Base-by-base conservation (phyloP, 2,797 vertebrate genomes). In the Chelmon rostratus region DNA sequence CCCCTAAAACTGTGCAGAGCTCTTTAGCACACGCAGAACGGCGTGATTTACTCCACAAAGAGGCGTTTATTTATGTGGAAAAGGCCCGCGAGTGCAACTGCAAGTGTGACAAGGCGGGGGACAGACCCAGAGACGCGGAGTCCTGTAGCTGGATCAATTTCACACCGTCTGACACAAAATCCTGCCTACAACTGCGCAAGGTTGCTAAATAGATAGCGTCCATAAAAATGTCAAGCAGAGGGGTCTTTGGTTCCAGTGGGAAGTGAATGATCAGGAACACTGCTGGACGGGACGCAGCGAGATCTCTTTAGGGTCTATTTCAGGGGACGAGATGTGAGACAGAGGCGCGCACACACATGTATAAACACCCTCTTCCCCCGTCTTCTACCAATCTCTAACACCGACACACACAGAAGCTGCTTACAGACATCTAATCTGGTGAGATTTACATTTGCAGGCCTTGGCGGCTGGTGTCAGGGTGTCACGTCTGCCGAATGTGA, bases 351-450 rank as follows among this genome's bases (percentile, higher is more conserved):
- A 59, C 38, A 56, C 71, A 66, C 25, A 38, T 31, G 56, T 66
- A 63, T 49, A 50, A 56, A 75, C 62, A 44, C 38, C 25, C 40
- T 52, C 44, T 57, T 44, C 37, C 68, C 68, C 63, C 49, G 16
- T 58, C 52, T 73, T 72, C 78, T 37, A 80, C 37, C 78, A 68
- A 76, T 67, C 52, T 73, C 63, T 31, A 61, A 73, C 77, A 56
- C 62, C 54, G 25, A 52, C 62, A 71, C 54, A 64, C 71, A 70
- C 46, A 82, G 42, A 74, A 77, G 78, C 80, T 68, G 79, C 82
- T 91, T 87, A 88, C 87, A 87, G 89, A 89, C 86, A 87, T 90
- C 65, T 93, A 90, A 94, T 94, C 89, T 89, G 82, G 67, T 67
- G 76, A 66, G 87, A 88, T 89, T 90, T 92, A 86, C 89, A 91